Percentiles rank a stretch among this genome's conserved stretches.
These are phyloP conservation scores for Erebia epiphron DNA, from an alignment of 2,888 invertebrate species.

Conservation along the genomic window DNA sequence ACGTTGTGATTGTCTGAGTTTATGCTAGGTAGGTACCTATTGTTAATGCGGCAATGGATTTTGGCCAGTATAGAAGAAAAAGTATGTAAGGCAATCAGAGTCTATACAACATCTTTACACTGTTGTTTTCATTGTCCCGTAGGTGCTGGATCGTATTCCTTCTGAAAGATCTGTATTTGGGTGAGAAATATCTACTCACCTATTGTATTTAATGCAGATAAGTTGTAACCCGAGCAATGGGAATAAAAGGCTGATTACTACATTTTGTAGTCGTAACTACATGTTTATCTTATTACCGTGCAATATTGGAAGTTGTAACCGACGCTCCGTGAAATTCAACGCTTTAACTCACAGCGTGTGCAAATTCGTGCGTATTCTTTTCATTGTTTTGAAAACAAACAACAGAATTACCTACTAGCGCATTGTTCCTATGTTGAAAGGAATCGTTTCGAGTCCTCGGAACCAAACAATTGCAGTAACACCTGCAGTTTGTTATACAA, in stretches of 20 bases:
- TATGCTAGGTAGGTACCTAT: too few species aligned
- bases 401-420: slow-evolving; percentile 29
- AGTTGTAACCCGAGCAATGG: too few species aligned
- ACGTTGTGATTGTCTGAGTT: too few species aligned
- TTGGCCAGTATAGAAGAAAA: too few species aligned
- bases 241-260: background rate
- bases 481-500: slow-evolving; percentile 48
- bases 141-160: too few species aligned
- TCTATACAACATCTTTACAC: too few species aligned
- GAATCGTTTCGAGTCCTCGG: slow-evolving; percentile 42
- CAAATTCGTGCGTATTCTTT: slow-evolving; percentile 32
- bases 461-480: slow-evolving; percentile 55
- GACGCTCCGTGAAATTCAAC: slow-evolving; percentile 3
- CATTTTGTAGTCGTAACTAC: background rate
- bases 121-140: too few species aligned
- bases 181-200: too few species aligned
- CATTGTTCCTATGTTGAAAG: slow-evolving; percentile 40
- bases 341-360: slow-evolving; percentile 17
- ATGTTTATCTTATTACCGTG: background rate
- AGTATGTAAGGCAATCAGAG: too few species aligned
- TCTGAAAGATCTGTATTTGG: too few species aligned
- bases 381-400: slow-evolving; percentile 42
- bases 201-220: too few species aligned
- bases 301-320: slow-evolving; percentile 13
- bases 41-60: too few species aligned